Conservation (phyloP, 2,797 vertebrate genomes). For the Ctenosaura bakeri region DNA sequence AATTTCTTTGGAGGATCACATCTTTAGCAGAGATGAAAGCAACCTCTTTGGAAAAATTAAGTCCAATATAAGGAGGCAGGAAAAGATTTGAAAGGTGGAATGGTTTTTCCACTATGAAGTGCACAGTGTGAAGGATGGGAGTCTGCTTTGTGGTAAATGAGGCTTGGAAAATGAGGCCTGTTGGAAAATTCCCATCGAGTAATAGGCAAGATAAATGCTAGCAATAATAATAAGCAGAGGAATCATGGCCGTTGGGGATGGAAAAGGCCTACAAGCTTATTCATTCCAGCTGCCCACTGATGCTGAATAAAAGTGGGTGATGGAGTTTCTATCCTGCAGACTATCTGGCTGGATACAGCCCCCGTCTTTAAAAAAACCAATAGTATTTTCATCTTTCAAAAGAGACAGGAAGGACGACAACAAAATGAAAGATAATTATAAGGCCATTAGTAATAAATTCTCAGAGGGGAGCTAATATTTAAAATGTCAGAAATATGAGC, state of each 20-base stretch:
- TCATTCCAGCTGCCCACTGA: constrained; percentile 8
- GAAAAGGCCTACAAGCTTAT: constrained; percentile 21
- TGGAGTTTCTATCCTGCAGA: constrained; percentile 25
- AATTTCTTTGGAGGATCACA: neutral
- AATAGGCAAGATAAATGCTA: constrained; percentile 27
- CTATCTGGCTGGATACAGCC: constrained; percentile 34
- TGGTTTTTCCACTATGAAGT: neutral
- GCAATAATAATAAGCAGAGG: constrained; percentile 18
- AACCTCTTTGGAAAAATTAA: neutral
- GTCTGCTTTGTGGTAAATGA: constrained; percentile 4
- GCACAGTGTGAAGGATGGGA: neutral
- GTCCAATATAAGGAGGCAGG: neutral
- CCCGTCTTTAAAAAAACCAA: neutral
- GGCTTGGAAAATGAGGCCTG: constrained; percentile 22
- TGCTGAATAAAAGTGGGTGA: neutral
- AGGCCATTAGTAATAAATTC: neutral
- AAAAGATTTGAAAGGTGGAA: constrained; percentile 17
- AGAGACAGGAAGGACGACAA: neutral
- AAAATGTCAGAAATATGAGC: neutral
- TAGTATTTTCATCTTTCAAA: neutral
- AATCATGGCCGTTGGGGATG: neutral
- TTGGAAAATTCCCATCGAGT: constrained; percentile 20
- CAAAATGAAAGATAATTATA: neutral
- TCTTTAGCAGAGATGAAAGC: neutral
- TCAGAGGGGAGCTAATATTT: neutral